Evolutionary conservation across 2,797 vertebrate species (phyloP).

Genomic region (Oreonectes daqikongensis): DNA sequence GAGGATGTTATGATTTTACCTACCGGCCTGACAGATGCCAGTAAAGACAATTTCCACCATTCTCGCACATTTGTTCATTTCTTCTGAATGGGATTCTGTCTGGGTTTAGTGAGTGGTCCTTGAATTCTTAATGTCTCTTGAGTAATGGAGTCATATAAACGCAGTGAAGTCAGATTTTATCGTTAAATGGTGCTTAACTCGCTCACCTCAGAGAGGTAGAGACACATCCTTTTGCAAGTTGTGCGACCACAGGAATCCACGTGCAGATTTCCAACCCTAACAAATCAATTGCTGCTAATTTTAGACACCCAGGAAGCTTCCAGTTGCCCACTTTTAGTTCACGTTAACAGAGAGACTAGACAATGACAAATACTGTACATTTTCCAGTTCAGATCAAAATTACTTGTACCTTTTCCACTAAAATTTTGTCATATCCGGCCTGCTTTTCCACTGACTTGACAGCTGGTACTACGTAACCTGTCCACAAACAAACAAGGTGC

Average conservation of each 20-base stretch:
- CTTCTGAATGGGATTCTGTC: slow-evolving; percentile 22
- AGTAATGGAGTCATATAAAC: slow-evolving; percentile 30
- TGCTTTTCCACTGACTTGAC: not conserved
- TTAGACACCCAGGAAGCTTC: not conserved
- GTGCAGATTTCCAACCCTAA: not conserved
- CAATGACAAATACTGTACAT: not conserved
- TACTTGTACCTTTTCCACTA: not conserved
- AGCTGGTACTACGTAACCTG: not conserved
- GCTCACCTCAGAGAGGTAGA: slow-evolving; percentile 31
- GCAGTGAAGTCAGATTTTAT: slow-evolving; percentile 25
- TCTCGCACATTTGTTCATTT: not conserved
- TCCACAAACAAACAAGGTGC: not conserved
- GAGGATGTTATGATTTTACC: slow-evolving; percentile 27
- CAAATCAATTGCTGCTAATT: not conserved
- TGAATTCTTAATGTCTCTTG: slow-evolving; percentile 28
- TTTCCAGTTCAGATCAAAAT: not conserved
- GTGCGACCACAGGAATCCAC: not conserved
- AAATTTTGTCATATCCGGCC: not conserved
- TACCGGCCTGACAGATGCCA: slow-evolving; percentile 9
- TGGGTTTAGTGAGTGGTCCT: slow-evolving; percentile 8
- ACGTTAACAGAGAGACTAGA: not conserved
- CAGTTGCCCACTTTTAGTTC: not conserved
- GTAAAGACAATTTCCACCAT: slow-evolving; percentile 6
- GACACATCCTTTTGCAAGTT: not conserved
- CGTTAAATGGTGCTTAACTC: slow-evolving; percentile 51